phyloP scores from a whole-genome alignment of 2,113 vertebrate species.

The Paradisaea rubra region DNA sequence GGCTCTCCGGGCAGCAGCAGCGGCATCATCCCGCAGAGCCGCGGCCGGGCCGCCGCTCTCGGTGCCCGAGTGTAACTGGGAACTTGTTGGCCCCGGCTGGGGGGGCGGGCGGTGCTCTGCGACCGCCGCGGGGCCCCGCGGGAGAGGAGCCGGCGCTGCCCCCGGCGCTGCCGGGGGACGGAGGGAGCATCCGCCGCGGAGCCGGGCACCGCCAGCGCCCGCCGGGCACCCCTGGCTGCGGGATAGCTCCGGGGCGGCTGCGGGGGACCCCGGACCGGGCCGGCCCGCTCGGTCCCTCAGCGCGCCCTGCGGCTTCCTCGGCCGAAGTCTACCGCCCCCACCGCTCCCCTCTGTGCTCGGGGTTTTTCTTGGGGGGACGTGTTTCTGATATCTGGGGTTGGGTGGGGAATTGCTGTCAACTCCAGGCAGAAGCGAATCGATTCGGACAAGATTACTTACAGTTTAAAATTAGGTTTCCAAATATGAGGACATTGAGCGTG shows the following conservation, averaged over 20 bases:
- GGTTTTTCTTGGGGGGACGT: background rate
- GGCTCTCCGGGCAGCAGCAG: background rate
- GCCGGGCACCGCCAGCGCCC: background rate
- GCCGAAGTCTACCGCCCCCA: background rate
- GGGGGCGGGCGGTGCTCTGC: background rate
- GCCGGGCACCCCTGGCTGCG: background rate
- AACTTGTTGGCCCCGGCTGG: background rate
- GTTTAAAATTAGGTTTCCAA: background rate
- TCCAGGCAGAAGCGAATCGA: background rate
- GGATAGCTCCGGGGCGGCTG: background rate
- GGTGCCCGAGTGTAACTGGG: background rate
- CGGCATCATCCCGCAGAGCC: background rate
- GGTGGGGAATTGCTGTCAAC: background rate
- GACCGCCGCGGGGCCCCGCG: background rate
- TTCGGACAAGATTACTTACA: background rate
- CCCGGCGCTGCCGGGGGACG: background rate
- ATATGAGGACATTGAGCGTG: background rate
- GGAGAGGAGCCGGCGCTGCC: background rate
- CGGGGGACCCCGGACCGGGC: background rate
- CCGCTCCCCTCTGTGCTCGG: accelerated
- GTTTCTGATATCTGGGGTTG: background rate
- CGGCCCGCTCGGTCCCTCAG: background rate
- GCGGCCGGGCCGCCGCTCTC: background rate
- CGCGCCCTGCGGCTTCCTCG: background rate
- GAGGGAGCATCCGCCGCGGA: background rate